These are phyloP conservation scores for Eumaeus atala DNA, from an alignment of 1,140 invertebrate species.

Conservation along the genomic window DNA sequence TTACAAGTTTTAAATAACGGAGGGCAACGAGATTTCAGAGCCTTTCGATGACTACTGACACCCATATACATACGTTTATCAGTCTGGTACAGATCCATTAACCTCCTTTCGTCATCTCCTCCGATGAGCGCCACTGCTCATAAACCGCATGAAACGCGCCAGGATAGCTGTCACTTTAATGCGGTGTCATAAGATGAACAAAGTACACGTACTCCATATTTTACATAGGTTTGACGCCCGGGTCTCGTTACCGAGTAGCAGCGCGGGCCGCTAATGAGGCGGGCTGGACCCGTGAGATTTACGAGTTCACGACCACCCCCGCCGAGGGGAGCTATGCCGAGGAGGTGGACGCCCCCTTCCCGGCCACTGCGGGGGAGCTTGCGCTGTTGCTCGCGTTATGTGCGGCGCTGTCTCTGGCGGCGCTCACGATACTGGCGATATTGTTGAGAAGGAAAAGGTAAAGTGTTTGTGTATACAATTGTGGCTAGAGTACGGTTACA, in stretches of 20 bases:
- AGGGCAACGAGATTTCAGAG: too few species aligned
- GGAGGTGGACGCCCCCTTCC: slow-evolving; percentile 63
- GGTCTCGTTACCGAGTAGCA: slow-evolving; percentile 56
- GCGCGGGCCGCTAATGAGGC: slow-evolving; percentile 61
- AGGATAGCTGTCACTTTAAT: background rate
- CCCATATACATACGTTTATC: too few species aligned
- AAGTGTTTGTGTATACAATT: slow-evolving; percentile 13
- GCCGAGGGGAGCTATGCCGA: slow-evolving; percentile 56
- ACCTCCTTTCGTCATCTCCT: too few species aligned
- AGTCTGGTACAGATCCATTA: too few species aligned
- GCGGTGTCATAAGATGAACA: background rate
- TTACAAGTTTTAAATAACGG: too few species aligned
- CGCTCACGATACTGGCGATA: slow-evolving; percentile 61
- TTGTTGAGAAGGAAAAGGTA: slow-evolving; percentile 58
- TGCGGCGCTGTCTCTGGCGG: slow-evolving; percentile 57
- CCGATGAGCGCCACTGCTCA: too few species aligned
- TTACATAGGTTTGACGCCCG: slow-evolving; percentile 43
- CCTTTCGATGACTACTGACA: too few species aligned
- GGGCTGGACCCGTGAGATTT: slow-evolving; percentile 55
- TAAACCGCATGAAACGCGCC: background rate
- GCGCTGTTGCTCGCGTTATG: slow-evolving; percentile 57
- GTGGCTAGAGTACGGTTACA: too few species aligned
- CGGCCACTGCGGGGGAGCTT: slow-evolving; percentile 57
- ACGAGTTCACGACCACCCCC: slow-evolving; percentile 52
- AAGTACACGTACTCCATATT: too few species aligned